A percentile compares a stretch with the other conserved stretches of the same genome.
Conservation (phyloP, 2,113 vertebrate genomes). For the Tupaia tana region DNA sequence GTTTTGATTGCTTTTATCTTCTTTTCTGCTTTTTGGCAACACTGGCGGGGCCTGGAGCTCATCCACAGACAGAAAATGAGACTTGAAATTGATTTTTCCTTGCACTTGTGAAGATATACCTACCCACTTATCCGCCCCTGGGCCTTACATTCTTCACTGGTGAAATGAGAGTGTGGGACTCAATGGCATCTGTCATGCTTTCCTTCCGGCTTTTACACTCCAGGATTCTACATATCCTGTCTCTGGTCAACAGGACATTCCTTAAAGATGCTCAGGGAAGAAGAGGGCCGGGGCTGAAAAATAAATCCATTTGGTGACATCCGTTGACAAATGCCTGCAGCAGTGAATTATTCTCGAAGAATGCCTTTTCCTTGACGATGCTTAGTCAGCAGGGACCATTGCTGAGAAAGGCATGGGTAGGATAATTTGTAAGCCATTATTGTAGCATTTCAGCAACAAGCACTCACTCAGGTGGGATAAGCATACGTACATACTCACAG, state of each 20-base stretch:
- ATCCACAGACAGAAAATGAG: not conserved
- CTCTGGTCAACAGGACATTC: not conserved
- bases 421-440: not conserved
- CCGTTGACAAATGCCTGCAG: not conserved
- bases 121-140: not conserved
- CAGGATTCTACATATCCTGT: not conserved
- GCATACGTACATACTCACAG: not conserved
- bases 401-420: not conserved
- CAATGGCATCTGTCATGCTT: not conserved
- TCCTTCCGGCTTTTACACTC: not conserved
- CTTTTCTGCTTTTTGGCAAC: not conserved
- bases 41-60: not conserved
- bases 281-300: not conserved
- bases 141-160: not conserved
- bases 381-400: not conserved
- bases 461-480: not conserved
- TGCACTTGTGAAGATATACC: not conserved
- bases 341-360: not conserved
- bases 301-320: not conserved
- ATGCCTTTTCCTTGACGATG: not conserved
- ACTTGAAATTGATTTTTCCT: slow-evolving; percentile 43
- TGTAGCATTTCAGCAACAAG: not conserved
- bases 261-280: not conserved
- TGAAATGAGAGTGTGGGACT: not conserved
- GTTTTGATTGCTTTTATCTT: slow-evolving; percentile 39